Base-by-base conservation (phyloP, 2,797 vertebrate species). In the Bothrops alternatus region DNA sequence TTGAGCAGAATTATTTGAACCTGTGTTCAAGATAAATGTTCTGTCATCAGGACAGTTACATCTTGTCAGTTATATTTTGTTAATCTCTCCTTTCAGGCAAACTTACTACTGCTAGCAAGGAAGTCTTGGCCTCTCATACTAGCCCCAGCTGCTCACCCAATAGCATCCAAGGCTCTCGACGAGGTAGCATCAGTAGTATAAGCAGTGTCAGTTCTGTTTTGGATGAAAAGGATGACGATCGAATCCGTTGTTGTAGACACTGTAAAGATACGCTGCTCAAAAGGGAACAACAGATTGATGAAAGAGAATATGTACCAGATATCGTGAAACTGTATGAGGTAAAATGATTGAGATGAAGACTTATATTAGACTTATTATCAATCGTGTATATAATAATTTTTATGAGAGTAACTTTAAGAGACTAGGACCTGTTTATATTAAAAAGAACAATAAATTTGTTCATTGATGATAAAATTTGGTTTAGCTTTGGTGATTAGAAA, bases 171-270 rank as follows among this genome's bases (percentile, higher is more conserved):
- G 98, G 98, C 85, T 98, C 99, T 18, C 98, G 99, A 50, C 98
- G 99, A 7, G 98, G 98, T 96, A 99, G 99, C 97, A 98, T 99
- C 92, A 99, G 98, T 97, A 99, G 99, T 93, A 93, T 99, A 87
- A 99, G 98, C 97, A 99, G 99, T 0, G 98, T 99, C 3, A 99
- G 98, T 94, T 99, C 99, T 0, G 98, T 99, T 91, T 94, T 99
- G 96, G 99, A 99, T 55, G 99, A 99, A 93, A 99, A 98, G 94
- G 99, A 99, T 0, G 99, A 99, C 2, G 99, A 99, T 92, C 98
- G 98, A 91, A 99, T 99, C 94, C 99, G 99, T 94, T 99, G 99
- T 94, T 99, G 99, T 90, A 96, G 85, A 87, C 99, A 99, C 97
- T 99, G 99, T 96, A 99, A 98, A 98, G 98, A 99, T 93, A 98